A percentile compares a stretch with the other conserved stretches of the same genome.
Conservation (phyloP, 2,113 vertebrate species). For the Lucifuga dentata region DNA sequence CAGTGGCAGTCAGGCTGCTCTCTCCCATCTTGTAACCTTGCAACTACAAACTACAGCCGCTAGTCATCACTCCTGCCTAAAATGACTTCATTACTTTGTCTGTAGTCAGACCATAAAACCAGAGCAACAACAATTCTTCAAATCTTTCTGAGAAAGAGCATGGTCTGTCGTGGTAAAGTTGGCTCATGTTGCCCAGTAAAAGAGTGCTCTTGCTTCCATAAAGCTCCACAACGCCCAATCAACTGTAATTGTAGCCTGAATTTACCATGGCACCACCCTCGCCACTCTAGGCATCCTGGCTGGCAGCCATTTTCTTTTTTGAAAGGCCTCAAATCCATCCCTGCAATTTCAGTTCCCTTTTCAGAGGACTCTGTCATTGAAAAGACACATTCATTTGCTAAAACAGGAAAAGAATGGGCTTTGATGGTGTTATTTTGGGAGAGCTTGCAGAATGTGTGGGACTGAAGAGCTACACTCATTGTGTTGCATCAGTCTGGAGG, state of each 20-base stretch:
- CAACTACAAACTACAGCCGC: constrained; percentile 22
- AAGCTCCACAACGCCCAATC: constrained; percentile 53
- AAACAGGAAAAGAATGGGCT: constrained; percentile 26
- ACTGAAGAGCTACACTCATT: constrained; percentile 29
- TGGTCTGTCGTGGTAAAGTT: neutral
- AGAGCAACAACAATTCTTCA: constrained; percentile 25
- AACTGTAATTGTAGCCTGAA: constrained; percentile 66
- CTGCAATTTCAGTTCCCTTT: constrained; percentile 60
- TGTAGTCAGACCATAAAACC: constrained; percentile 44
- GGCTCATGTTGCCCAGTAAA: constrained; percentile 17
- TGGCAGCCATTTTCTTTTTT: constrained; percentile 50
- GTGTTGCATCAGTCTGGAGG: constrained; percentile 42
- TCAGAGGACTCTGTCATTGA: constrained; percentile 40
- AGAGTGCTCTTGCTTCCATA: constrained; percentile 44
- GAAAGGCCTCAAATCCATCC: constrained; percentile 43
- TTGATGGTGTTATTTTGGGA: constrained; percentile 57
- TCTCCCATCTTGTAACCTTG: constrained; percentile 41
- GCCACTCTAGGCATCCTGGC: constrained; percentile 39
- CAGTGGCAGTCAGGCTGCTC: constrained; percentile 4
- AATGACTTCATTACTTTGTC: constrained; percentile 50
- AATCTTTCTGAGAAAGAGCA: neutral
- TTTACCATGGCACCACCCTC: constrained; percentile 51
- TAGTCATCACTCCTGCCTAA: constrained; percentile 31
- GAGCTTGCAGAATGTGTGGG: constrained; percentile 59
- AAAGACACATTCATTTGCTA: constrained; percentile 33